phyloP scores from a whole-genome alignment of 2,113 vertebrate genomes.

The Tamias sibiricus region DNA sequence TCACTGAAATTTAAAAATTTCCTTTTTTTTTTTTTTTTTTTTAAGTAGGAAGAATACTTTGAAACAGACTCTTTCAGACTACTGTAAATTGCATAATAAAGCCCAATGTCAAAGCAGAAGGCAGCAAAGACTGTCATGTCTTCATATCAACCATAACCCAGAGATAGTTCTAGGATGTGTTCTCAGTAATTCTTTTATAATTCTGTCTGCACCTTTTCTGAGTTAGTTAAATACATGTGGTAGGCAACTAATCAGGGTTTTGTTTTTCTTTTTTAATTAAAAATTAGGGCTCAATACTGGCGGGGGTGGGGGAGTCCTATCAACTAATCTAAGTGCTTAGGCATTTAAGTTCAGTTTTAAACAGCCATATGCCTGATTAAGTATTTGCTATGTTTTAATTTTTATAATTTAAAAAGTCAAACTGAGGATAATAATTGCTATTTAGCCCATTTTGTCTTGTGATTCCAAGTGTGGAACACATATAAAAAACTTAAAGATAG shows the following conservation, averaged over 20 bases:
- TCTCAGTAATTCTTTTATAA: constrained; percentile 17
- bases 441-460: background rate
- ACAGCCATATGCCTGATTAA: constrained; percentile 62
- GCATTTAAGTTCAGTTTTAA: constrained; percentile 62
- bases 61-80: background rate
- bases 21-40: constrained; percentile 24
- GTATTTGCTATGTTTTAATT: constrained; percentile 67
- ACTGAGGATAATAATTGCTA: constrained; percentile 58
- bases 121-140: background rate
- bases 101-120: constrained; percentile 5
- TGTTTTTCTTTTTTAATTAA: constrained; percentile 70
- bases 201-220: background rate
- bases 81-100: background rate
- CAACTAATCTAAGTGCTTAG: constrained; percentile 49
- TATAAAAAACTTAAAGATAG: background rate
- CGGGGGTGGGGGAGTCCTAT: too few species aligned
- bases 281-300: constrained; percentile 44
- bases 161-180: background rate
- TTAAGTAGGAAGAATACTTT: background rate
- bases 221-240: background rate
- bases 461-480: background rate
- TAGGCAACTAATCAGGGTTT: constrained; percentile 57
- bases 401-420: constrained; percentile 71
- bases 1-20: constrained; percentile 17
- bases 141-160: background rate